Conservation (phyloP, 1,140 invertebrate genomes). For the Chymomyza costata region DNA sequence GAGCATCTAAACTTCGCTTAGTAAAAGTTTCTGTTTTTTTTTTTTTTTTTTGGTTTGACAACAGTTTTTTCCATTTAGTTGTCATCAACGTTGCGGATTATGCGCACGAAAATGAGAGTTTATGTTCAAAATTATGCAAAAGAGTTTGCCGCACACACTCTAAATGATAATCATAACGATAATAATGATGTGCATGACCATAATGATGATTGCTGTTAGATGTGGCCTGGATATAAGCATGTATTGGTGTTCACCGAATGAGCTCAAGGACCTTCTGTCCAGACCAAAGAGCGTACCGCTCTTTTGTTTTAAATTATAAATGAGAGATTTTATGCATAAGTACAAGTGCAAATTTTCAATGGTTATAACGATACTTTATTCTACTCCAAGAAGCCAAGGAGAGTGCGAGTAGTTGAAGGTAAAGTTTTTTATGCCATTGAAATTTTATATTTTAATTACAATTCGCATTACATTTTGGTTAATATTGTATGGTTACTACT, state of each 20-base stretch:
- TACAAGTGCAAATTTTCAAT: slow-evolving; percentile 25
- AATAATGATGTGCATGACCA: slow-evolving; percentile 12
- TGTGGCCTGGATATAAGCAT: too few species aligned
- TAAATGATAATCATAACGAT: slow-evolving; percentile 35
- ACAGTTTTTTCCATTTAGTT: slow-evolving; percentile 36
- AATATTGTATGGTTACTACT: too few species aligned
- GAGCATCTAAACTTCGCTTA: too few species aligned
- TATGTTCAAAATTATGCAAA: slow-evolving; percentile 66
- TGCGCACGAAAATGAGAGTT: slow-evolving; percentile 58
- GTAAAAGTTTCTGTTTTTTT: slow-evolving; percentile 11
- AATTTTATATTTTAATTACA: slow-evolving; percentile 59
- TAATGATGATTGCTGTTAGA: not conserved
- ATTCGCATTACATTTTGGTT: too few species aligned
- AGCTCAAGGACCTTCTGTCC: too few species aligned
- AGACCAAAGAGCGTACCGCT: not conserved
- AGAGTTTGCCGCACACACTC: slow-evolving; percentile 12
- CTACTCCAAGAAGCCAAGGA: too few species aligned
- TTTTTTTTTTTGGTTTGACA: slow-evolving; percentile 17
- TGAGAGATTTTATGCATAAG: too few species aligned
- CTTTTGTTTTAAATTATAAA: not conserved
- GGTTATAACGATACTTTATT: too few species aligned
- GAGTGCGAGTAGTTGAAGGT: slow-evolving; percentile 7
- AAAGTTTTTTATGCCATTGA: slow-evolving; percentile 30
- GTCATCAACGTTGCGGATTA: slow-evolving; percentile 52
- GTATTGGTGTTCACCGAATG: too few species aligned